Conservation (phyloP, 2,888 invertebrate species). For the Oscheius sp. region DNA sequence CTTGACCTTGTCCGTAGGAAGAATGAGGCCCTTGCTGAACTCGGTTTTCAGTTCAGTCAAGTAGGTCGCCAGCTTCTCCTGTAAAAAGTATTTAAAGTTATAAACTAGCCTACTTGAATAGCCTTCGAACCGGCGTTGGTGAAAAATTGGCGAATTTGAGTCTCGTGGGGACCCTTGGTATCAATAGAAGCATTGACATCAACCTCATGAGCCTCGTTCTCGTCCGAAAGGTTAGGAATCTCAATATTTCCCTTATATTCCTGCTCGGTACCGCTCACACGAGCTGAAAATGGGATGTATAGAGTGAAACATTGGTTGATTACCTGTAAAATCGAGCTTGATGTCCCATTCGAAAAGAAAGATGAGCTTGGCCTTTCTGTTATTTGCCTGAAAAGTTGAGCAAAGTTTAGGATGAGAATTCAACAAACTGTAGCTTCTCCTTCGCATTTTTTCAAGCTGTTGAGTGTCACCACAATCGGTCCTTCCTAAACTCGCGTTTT, state of each 20-base stretch:
- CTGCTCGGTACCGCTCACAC: slow-evolving; percentile 78
- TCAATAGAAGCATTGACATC: slow-evolving; percentile 78
- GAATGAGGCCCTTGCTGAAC: slow-evolving; percentile 84
- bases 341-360: slow-evolving; percentile 99
- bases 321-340: slow-evolving; percentile 87
- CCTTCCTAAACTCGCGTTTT: slow-evolving; percentile 50
- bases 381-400: slow-evolving; percentile 81
- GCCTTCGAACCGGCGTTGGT: slow-evolving; percentile 57
- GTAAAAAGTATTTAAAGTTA: background rate
- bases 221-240: slow-evolving; percentile 96
- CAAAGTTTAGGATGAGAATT: too few species aligned
- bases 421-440: slow-evolving; percentile 85
- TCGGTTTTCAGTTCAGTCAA: slow-evolving; percentile 81
- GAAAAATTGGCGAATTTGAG: slow-evolving; percentile 62
- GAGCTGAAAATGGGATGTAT: slow-evolving; percentile 45
- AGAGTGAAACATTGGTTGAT: background rate
- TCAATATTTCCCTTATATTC: slow-evolving; percentile 83
- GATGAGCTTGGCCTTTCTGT: slow-evolving; percentile 97
- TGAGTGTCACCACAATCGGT: slow-evolving; percentile 58
- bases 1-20: slow-evolving; percentile 83
- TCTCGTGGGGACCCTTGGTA: slow-evolving; percentile 62
- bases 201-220: slow-evolving; percentile 91
- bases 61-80: slow-evolving; percentile 56
- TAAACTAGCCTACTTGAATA: slow-evolving; percentile 41
- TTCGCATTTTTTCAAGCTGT: slow-evolving; percentile 78